Base-by-base conservation (phyloP, 2,888 invertebrate species). In the Neelides folsomi region DNA sequence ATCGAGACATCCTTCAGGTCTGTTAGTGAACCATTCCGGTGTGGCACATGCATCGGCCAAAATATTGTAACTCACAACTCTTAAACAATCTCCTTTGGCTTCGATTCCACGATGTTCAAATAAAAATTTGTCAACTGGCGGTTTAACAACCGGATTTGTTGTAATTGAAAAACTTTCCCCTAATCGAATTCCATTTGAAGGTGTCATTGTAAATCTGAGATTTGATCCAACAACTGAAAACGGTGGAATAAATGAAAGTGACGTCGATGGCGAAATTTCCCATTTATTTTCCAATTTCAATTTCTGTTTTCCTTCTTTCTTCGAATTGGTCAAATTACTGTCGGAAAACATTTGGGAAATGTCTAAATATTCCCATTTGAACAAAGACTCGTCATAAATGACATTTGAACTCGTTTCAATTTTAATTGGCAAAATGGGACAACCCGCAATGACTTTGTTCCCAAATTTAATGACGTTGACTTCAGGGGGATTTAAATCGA, bases 41-140 rank as follows among this genome's bases (percentile, higher is more conserved):
- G 90, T 87, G 56, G 90, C 83, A 70, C 94, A 97, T 20, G 85
- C 71, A 72, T 92, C 87, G 4, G 95, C 94, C 62, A 97, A 73
- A 63, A 94, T 81, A 69, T 95, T 95, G 68, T 95, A 95, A 0
- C 82, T 79, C 4, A 89, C 78, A 55, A 92, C 78, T 46, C 95
- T 77, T 66, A 89, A 80, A 66, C 34, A 47, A 41, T 53, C 53
- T 38, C 45, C 47, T 12, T 58, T 55, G 13, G 37, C 37, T 4
- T 43, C 40, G 47, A 48, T 49, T 57, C 66, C 51, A 48, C 61
- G 42, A 40, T 49, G 27, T 16, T 54, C 39, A 35, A 60, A 63
- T 34, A 62, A 34, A 36, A 60, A 57, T 12, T 42, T 41, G 0
- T 51, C 38, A 4, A 54, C 57, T 4, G 52, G 50, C 1, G 57